Percentiles rank a stretch among this genome's conserved stretches.
These are phyloP conservation scores for Phrynocephalus guinanensis DNA, from an alignment of 2,797 vertebrate species.

Conservation along the genomic window DNA sequence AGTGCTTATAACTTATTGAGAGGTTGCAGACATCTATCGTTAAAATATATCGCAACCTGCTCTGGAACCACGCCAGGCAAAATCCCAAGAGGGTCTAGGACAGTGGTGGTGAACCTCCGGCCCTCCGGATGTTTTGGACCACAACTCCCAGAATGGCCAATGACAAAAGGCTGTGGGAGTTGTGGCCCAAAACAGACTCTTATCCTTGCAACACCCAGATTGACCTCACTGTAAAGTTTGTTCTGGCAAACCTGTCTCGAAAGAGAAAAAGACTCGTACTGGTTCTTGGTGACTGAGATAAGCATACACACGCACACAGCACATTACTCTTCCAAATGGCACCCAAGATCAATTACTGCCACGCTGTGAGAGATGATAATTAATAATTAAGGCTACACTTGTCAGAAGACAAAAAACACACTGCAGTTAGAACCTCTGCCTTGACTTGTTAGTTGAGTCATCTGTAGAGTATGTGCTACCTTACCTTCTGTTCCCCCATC, in stretches of 20 bases:
- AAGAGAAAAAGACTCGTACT: not conserved
- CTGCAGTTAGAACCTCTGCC: not conserved
- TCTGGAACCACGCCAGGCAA: not conserved
- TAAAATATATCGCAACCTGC: not conserved
- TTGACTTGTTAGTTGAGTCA: not conserved
- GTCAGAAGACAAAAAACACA: not conserved
- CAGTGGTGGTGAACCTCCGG: too few species aligned
- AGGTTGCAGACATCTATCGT: too few species aligned
- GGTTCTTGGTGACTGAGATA: too few species aligned
- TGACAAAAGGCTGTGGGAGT: too few species aligned
- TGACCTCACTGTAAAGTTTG: not conserved
- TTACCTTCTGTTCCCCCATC: too few species aligned
- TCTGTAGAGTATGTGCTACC: too few species aligned
- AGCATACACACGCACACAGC: not conserved
- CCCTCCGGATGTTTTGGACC: too few species aligned
- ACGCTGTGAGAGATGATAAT: not conserved
- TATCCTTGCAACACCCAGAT: not conserved
- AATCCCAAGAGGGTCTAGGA: not conserved
- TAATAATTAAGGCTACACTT: conserved; percentile 28
- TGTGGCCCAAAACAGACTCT: not conserved
- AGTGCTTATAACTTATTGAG: too few species aligned
- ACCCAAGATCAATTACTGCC: not conserved
- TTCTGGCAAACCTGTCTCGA: not conserved
- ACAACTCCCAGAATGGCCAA: too few species aligned
- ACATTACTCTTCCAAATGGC: not conserved